Evolutionary conservation across 2,888 invertebrate species (phyloP), one percentile per base, ranked within the genome.

Genomic region (Phasia obesa): DNA sequence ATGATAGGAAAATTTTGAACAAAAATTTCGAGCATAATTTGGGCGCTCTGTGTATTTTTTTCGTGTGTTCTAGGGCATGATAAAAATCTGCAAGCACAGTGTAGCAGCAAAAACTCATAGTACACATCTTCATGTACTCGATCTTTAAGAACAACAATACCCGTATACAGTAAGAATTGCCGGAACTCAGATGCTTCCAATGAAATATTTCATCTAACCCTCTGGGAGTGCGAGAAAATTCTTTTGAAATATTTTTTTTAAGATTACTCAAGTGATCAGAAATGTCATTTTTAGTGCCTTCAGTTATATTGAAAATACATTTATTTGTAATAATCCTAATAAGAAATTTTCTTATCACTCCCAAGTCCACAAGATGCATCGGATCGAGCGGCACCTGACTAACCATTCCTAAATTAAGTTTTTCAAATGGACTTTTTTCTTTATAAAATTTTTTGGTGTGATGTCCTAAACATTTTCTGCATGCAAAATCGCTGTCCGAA

Each of bases 31-130:
- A 75, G 59, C 17, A 65, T 25, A 57, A 44, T 55, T 57, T 65
- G n/a, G n/a, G n/a, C n/a, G n/a, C n/a, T n/a, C n/a, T 62, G 27
- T n/a, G 15, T 13, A 62, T 73, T 73, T 42, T 21, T 51, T 65
- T 35, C 19, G 23, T 21, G 42, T 35, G 53, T 53, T 53, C 38
- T 38, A n/a, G 53, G 65, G 62, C 74, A 74, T 27, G 62, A 62
- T 62, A 73, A 27, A 17, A 73, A 53, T 62, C 73, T 23, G 53
- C 53, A 62, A 73, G 44, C 74, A 64, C 74, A 74, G 44, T 74
- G 74, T 27, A 67, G 38, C 23, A 67, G 13, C 21, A 38, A 38
- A 64, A 64, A 74, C 11, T 74, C 53, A 19, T 62, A 74, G 55
- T 27, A 74, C 19, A 64, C 27, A 55, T 74, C 62, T 55, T 38